Conservation (phyloP, 2,888 invertebrate species). For the Drosophila phalerata region DNA sequence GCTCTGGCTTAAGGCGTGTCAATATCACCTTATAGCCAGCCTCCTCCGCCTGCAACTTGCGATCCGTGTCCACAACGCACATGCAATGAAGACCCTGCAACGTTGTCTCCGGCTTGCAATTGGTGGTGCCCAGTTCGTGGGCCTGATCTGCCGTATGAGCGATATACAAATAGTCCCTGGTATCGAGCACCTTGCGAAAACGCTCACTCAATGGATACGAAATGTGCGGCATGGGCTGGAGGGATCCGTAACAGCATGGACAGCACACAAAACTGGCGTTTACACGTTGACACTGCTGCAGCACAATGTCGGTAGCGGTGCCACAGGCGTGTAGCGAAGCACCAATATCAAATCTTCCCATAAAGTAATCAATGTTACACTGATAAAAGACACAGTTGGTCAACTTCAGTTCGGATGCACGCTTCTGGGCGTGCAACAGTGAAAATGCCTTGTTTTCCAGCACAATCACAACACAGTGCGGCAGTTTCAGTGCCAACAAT, state of each 20-base stretch:
- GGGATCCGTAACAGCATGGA: conserved; percentile 97
- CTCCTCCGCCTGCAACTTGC: conserved; percentile 91
- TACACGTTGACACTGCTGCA: conserved; percentile 92
- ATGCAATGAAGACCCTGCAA: conserved; percentile 94
- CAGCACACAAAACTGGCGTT: conserved; percentile 94
- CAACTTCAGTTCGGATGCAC: conserved; percentile 89
- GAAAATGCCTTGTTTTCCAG: conserved; percentile 97
- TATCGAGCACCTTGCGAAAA: conserved; percentile 86
- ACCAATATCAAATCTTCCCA: conserved; percentile 93
- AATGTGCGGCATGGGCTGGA: conserved; percentile 92
- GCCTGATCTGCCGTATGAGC: conserved; percentile 97
- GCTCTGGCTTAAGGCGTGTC: conserved; percentile 91
- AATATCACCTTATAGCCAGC: conserved; percentile 91
- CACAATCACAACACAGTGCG: conserved; percentile 91
- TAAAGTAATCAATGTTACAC: conserved; percentile 96
- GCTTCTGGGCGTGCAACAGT: conserved; percentile 89
- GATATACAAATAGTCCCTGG: conserved; percentile 90
- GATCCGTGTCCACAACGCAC: conserved; percentile 95
- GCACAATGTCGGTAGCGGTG: conserved; percentile 96
- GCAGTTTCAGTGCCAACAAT: conserved; percentile 92
- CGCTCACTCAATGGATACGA: conserved; percentile 92
- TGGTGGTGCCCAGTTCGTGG: conserved; percentile 87
- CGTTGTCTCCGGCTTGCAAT: conserved; percentile 83
- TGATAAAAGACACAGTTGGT: conserved; percentile 93
- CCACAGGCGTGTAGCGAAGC: conserved; percentile 97